phyloP scores from a whole-genome alignment of 2,113 vertebrate genomes.

The Hippolais icterina region DNA sequence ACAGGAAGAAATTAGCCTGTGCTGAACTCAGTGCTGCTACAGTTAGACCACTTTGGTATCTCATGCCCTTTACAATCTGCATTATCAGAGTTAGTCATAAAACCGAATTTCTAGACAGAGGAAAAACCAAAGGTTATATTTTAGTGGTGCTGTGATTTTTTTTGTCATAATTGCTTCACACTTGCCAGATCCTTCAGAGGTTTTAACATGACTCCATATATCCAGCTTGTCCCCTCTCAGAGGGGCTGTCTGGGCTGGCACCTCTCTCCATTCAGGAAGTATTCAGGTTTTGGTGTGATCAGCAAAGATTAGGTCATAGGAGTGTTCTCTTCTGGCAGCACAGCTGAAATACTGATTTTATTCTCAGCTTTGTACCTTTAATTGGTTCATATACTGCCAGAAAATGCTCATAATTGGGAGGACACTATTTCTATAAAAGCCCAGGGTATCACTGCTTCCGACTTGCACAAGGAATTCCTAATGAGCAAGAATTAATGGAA shows the following conservation, averaged over 20 bases:
- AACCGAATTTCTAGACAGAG: background rate
- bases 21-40: background rate
- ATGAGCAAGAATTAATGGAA: background rate
- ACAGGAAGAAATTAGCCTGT: background rate
- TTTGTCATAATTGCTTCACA: background rate
- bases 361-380: background rate
- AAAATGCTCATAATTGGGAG: background rate
- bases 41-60: background rate
- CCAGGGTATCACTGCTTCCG: background rate
- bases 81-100: background rate
- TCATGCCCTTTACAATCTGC: background rate
- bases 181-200: background rate
- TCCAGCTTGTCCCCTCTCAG: background rate
- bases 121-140: background rate
- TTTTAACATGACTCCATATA: background rate
- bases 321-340: background rate
- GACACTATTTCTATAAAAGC: background rate
- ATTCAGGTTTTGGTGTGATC: background rate
- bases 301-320: background rate
- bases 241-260: background rate
- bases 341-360: background rate
- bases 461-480: background rate
- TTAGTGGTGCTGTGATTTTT: background rate
- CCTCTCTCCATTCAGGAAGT: background rate
- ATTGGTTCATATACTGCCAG: background rate